Percentiles rank a stretch among this genome's conserved stretches.
Evolutionary conservation across 1,140 invertebrate genomes (phyloP).

Genomic region (Calephelis nemesis): DNA sequence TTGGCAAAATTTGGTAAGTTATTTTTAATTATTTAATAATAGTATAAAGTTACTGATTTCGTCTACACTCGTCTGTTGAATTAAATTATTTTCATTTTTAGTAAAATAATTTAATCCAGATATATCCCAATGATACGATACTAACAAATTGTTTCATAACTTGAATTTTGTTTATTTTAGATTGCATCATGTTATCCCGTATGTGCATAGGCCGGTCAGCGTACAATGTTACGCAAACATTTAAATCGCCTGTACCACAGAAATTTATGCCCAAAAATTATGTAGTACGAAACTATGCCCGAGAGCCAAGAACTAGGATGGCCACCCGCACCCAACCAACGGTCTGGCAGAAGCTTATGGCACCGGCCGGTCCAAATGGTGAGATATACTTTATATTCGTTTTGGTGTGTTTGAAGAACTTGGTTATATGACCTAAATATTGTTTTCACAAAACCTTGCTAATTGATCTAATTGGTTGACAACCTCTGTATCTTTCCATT

Average conservation of each 20-base stretch:
- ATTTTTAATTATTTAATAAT: too few relatives aligned
- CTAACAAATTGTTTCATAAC: neutral
- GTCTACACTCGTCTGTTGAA: too few relatives aligned
- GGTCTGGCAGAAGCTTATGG: constrained; percentile 72
- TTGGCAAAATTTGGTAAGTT: too few relatives aligned
- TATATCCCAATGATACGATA: too few relatives aligned
- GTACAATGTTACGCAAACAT: constrained; percentile 52
- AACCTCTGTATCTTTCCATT: too few relatives aligned
- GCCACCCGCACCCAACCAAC: constrained; percentile 54
- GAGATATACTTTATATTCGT: constrained; percentile 19
- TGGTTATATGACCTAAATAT: too few relatives aligned
- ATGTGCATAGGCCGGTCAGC: constrained; percentile 61
- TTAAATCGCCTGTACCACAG: constrained; percentile 59
- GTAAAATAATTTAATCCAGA: too few relatives aligned
- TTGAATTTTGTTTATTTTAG: constrained; percentile 26
- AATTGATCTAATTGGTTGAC: neutral
- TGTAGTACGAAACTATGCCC: constrained; percentile 67
- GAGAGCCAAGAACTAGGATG: constrained; percentile 60
- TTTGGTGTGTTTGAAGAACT: neutral
- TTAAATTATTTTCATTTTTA: too few relatives aligned
- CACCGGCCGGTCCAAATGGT: constrained; percentile 76
- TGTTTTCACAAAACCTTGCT: neutral
- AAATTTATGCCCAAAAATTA: constrained; percentile 67
- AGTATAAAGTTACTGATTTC: too few relatives aligned
- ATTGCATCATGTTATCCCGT: constrained; percentile 70